Evolutionary conservation across 1,140 invertebrate species (phyloP).

Genomic region (Pararge aegeria): DNA sequence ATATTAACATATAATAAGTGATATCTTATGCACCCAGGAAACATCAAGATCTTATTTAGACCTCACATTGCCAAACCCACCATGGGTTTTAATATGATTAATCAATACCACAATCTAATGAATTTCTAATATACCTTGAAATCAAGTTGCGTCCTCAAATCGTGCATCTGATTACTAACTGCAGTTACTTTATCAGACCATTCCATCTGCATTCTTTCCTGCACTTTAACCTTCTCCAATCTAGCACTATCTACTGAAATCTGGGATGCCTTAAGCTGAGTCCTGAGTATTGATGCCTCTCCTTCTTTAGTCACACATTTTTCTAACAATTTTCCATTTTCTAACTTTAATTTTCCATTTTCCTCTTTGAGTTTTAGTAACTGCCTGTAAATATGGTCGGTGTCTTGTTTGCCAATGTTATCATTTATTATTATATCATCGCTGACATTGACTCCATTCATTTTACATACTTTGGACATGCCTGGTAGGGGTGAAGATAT

Average conservation of each 20-base stretch:
- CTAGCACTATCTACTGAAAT: conserved; percentile 58
- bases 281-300: conserved; percentile 68
- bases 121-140: too few species aligned
- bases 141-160: conserved; percentile 66
- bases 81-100: too few species aligned
- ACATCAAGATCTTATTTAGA: too few species aligned
- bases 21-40: too few species aligned
- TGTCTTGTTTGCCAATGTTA: conserved; percentile 51
- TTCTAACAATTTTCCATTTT: conserved; percentile 66
- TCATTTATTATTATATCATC: conserved; percentile 57
- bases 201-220: conserved; percentile 66
- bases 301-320: conserved; percentile 74
- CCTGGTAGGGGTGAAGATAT: conserved; percentile 63
- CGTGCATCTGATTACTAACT: conserved; percentile 55
- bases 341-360: conserved; percentile 68
- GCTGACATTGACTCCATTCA: conserved; percentile 30
- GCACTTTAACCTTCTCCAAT: conserved; percentile 62
- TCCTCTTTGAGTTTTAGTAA: conserved; percentile 59
- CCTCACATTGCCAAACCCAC: too few species aligned
- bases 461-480: conserved; percentile 42
- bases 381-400: conserved; percentile 48
- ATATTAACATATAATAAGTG: too few species aligned
- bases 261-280: conserved; percentile 66
- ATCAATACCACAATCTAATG: too few species aligned
- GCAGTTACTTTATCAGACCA: conserved; percentile 57